A percentile compares a stretch with the other conserved stretches of the same genome.
Conservation (phyloP, 2,888 invertebrate genomes). For the Macrophya annulata region DNA sequence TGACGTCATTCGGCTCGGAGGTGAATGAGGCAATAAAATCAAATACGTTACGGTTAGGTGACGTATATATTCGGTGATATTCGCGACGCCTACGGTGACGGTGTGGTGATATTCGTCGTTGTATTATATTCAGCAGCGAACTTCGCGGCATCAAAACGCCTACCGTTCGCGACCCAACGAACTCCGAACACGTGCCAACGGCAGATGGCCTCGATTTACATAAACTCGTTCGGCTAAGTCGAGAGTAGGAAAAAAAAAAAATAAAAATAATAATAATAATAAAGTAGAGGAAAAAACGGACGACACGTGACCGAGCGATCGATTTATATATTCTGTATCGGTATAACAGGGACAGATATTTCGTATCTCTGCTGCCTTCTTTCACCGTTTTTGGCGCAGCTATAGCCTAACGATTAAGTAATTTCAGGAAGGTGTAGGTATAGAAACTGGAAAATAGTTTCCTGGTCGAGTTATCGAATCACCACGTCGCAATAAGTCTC, state of each 20-base stretch:
- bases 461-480: conserved; percentile 15
- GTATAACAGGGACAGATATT: not conserved
- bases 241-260: not conserved
- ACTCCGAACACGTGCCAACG: conserved; percentile 44
- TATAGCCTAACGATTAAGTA: not conserved
- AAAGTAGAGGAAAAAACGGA: not conserved
- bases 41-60: conserved; percentile 27
- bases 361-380: not conserved
- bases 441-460: not conserved
- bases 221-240: conserved; percentile 5
- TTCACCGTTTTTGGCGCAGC: not conserved
- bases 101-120: not conserved
- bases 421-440: not conserved
- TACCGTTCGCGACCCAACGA: conserved; percentile 28
- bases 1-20: conserved; percentile 52
- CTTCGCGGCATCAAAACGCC: conserved; percentile 25
- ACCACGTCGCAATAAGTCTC: not conserved
- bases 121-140: conserved; percentile 18
- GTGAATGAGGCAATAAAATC: conserved; percentile 40
- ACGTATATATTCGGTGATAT: not conserved
- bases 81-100: not conserved
- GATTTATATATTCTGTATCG: not conserved
- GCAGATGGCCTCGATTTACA: conserved; percentile 38
- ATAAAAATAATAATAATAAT: not conserved
- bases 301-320: conserved; percentile 19